Base-by-base conservation (phyloP, 1,140 invertebrate genomes). In the Harpegnathos saltator region DNA sequence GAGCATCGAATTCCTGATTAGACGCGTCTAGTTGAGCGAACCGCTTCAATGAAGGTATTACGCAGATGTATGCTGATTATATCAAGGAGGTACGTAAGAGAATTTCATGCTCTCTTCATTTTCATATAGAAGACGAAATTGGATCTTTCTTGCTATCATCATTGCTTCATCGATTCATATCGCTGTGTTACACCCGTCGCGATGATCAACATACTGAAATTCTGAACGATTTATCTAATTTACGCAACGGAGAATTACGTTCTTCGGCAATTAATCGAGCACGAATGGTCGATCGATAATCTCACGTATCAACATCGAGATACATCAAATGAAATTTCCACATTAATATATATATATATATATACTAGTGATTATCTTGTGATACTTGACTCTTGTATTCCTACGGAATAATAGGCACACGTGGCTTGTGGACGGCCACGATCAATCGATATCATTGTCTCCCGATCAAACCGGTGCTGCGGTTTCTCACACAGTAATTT, bases 1-100 rank as follows among this genome's bases (percentile, higher is more conserved):
- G 61, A 63, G 9, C 17, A 63, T 38, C 24, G 66, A 69, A 69
- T 69, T 52, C 3, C 66, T 54, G 48, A 50, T 50, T 69, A 54
- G 15, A 69, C 48, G 15, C 65, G 29, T 69, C 48, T 52, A 69
- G 66, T n/a, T 54, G 29, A 54, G 66, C 22, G 26, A 54, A 7
- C 19, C 3, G 65, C 44, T 50, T 68, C 22, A 50, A 26, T 68
- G 9, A 62, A 29, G 26, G n/a, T 63, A 54, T 69, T 59, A 59
- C 22, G 15, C 12, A 26, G 11, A 59, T 3, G 22, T 24, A 59
- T 24, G 12, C 11, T 11, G 56, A 26, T 24, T 44, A 44, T 9
- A 9, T 44, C 38, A 44, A 44, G 38, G 38, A n/a, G 38, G 4
- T 7, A 44, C 9, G 3, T 44, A 9, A 58, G 11, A 58, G 11